These are phyloP conservation scores for Heliconius congener DNA, from an alignment of 1,140 invertebrate species.

Conservation along the genomic window DNA sequence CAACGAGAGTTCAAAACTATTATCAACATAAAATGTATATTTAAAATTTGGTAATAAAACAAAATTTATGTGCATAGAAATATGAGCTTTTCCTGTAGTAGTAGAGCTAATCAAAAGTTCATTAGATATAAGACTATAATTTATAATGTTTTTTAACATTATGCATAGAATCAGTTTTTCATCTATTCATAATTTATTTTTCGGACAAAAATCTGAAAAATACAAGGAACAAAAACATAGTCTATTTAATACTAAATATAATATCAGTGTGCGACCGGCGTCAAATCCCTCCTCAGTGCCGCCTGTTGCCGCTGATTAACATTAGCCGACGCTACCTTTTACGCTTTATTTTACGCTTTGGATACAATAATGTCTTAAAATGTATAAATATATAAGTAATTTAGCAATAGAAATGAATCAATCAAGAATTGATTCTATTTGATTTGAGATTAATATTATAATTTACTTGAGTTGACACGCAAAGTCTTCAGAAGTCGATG, in stretches of 20 bases:
- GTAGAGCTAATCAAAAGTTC: no score
- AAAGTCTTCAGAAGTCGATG: no score
- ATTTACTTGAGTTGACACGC: no score
- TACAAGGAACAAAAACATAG: background rate
- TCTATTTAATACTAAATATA: constrained; percentile 12
- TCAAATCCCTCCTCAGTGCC: constrained; percentile 21
- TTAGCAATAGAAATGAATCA: background rate
- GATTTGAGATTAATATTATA: no score
- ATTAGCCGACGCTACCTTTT: constrained; percentile 19
- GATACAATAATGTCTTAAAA: background rate
- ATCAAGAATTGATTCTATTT: no score
- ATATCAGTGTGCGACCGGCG: constrained; percentile 27
- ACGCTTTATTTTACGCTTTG: background rate
- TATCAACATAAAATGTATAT: no score
- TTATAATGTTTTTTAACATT: background rate
- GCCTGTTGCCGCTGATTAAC: constrained; percentile 30
- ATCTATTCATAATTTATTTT: background rate
- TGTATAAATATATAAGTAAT: background rate
- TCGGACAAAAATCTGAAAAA: background rate
- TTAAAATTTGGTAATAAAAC: no score
- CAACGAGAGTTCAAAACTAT: no score
- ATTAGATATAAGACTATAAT: no score
- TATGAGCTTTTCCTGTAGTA: no score
- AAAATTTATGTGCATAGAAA: no score
- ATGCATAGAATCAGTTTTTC: background rate